Evolutionary conservation across 2,113 vertebrate species (phyloP).

Genomic region (Gallinago paraguaiae): DNA sequence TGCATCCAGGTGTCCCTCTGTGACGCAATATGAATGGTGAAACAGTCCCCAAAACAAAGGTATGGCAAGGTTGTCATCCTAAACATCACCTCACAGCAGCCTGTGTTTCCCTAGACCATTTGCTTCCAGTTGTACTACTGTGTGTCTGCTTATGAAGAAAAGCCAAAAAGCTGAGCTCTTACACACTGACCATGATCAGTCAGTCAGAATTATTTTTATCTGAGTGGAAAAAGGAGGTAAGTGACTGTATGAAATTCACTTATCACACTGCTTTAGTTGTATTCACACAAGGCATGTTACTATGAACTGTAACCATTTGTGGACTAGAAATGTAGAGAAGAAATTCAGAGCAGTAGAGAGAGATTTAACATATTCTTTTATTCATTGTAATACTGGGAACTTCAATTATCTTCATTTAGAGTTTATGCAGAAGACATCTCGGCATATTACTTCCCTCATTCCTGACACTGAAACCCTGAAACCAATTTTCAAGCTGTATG

Average conservation of each 20-base stretch:
- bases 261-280: neutral
- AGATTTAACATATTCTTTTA: neutral
- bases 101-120: neutral
- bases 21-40: neutral
- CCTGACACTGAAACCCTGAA: conserved; percentile 47
- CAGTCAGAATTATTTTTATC: neutral
- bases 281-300: neutral
- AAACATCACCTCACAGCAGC: neutral
- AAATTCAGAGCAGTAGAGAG: neutral
- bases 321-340: neutral
- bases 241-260: neutral
- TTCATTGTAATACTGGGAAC: neutral
- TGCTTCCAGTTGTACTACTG: neutral
- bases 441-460: conserved; percentile 39
- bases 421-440: conserved; percentile 10
- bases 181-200: neutral
- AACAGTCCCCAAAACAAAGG: neutral
- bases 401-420: conserved; percentile 43
- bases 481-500: conserved; percentile 42
- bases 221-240: neutral
- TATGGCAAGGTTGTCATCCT: neutral
- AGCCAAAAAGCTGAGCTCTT: neutral
- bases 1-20: neutral
- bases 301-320: neutral
- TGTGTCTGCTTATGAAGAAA: neutral